A percentile compares a stretch with the other conserved stretches of the same genome.
These are phyloP conservation scores for Argyresthia albistria DNA, from an alignment of 2,888 invertebrate genomes.

Conservation along the genomic window DNA sequence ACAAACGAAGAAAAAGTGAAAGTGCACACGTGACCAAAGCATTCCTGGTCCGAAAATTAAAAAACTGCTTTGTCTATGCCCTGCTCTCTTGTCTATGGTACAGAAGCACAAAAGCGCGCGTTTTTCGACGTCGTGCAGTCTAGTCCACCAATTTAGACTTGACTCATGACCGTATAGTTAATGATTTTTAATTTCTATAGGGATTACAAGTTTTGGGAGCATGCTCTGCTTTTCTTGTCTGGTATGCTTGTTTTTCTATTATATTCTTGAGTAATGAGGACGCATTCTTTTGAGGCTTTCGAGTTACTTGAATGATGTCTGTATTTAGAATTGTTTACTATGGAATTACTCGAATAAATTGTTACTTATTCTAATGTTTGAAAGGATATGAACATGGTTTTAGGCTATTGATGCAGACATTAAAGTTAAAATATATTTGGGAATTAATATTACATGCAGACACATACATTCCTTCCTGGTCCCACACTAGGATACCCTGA, in stretches of 20 bases:
- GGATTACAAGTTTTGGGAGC: constrained; percentile 42
- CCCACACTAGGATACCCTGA: too few species aligned
- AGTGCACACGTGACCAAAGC: constrained; percentile 6
- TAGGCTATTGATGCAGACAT: too few species aligned
- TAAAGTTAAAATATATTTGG: too few species aligned
- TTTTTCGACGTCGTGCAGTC: constrained; percentile 39
- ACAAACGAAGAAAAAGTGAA: constrained; percentile 5
- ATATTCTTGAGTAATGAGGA: constrained; percentile 8
- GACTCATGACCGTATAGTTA: constrained; percentile 29
- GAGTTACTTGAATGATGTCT: constrained; percentile 1
- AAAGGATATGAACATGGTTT: too few species aligned
- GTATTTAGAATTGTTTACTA: neutral
- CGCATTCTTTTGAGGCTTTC: constrained; percentile 10
- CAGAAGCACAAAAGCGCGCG: constrained; percentile 29
- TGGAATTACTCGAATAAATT: neutral
- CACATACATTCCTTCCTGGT: too few species aligned
- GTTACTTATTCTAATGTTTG: too few species aligned
- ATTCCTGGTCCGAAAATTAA: constrained; percentile 8
- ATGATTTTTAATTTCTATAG: constrained; percentile 44
- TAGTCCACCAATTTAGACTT: constrained; percentile 28
- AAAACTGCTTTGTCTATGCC: constrained; percentile 8
- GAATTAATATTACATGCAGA: too few species aligned
- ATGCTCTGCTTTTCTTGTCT: constrained; percentile 22
- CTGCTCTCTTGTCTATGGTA: constrained; percentile 6
- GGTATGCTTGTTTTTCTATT: constrained; percentile 15